These are phyloP conservation scores for Larimichthys crocea DNA, from an alignment of 2,113 vertebrate species.

Conservation along the genomic window DNA sequence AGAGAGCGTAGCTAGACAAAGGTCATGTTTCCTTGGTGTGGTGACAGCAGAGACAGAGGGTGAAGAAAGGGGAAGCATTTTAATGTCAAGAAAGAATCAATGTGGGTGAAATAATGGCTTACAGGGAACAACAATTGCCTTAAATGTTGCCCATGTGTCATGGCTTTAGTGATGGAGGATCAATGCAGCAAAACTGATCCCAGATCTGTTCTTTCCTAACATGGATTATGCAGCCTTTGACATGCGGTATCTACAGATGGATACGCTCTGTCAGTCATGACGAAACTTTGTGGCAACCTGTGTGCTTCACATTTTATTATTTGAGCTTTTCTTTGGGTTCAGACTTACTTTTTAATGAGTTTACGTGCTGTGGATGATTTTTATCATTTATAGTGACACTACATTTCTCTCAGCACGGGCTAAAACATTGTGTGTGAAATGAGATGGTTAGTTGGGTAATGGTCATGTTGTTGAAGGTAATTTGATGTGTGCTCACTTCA, in stretches of 20 bases:
- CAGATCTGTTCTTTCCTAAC: neutral
- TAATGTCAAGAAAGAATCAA: constrained; percentile 55
- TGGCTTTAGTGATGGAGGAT: constrained; percentile 45
- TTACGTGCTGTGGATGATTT: too few relatives aligned
- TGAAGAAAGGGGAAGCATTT: constrained; percentile 15
- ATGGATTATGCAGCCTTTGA: neutral
- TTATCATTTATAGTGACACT: too few relatives aligned
- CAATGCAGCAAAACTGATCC: constrained; percentile 31
- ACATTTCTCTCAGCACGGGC: too few relatives aligned
- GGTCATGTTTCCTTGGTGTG: neutral
- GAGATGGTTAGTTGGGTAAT: too few relatives aligned
- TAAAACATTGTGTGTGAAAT: too few relatives aligned
- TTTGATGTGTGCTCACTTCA: neutral
- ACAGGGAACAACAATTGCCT: constrained; percentile 29
- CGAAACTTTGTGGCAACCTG: too few relatives aligned
- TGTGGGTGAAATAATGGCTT: constrained; percentile 46
- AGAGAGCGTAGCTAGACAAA: neutral
- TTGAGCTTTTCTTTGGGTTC: too few relatives aligned
- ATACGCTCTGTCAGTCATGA: too few relatives aligned
- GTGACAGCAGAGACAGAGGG: constrained; percentile 18
- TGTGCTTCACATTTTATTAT: neutral
- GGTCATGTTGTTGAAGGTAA: neutral
- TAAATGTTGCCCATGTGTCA: constrained; percentile 52
- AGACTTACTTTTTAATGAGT: too few relatives aligned
- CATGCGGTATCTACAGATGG: neutral